Evolutionary conservation across 2,113 vertebrate genomes (phyloP).

Genomic region (Chaetops frenatus): DNA sequence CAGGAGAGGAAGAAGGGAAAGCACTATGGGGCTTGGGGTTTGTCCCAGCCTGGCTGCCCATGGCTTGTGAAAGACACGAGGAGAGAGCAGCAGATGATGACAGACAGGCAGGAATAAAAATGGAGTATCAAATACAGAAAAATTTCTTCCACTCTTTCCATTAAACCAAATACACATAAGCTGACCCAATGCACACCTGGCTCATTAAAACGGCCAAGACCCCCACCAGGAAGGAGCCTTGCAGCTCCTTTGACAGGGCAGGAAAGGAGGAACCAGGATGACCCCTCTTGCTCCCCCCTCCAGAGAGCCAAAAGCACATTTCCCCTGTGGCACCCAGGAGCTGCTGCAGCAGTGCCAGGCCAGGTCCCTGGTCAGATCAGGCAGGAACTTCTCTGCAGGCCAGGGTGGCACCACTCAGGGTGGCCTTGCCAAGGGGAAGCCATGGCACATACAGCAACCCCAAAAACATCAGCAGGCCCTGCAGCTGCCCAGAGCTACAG

Average conservation of each 20-base stretch:
- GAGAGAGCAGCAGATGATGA: background rate
- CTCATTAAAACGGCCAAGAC: background rate
- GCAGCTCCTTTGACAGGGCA: background rate
- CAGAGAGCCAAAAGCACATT: background rate
- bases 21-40: background rate
- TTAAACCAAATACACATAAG: background rate
- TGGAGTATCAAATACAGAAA: background rate
- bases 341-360: background rate
- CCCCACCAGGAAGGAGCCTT: background rate
- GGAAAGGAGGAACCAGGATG: background rate
- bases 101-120: background rate
- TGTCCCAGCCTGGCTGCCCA: background rate
- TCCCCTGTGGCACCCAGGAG: background rate
- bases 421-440: background rate
- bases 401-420: fast-evolving
- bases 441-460: background rate
- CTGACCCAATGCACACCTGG: background rate
- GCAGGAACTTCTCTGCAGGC: background rate
- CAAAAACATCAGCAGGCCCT: fast-evolving
- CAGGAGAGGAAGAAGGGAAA: background rate
- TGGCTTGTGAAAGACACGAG: background rate
- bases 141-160: background rate
- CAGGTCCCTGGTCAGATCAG: background rate
- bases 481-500: background rate
- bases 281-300: background rate